Evolutionary conservation across 2,113 vertebrate species (phyloP).

Genomic region (Ptychochromis oligacanthus): DNA sequence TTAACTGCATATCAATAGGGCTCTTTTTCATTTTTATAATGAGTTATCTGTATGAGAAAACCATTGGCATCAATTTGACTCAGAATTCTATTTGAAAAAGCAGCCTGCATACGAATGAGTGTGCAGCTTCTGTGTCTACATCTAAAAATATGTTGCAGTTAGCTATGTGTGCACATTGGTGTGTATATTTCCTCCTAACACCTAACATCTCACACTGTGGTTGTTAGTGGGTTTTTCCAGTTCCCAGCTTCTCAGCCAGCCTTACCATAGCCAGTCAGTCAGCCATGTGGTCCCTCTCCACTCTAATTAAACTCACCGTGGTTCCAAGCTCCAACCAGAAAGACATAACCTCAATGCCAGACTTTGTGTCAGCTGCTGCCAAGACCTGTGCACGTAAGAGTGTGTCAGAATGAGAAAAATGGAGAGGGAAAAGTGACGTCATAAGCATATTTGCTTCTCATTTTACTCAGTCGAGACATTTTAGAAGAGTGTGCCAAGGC

Average conservation of each 20-base stretch:
- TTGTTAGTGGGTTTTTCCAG: conserved; percentile 34
- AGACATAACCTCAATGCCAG: conserved; percentile 58
- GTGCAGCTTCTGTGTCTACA: conserved; percentile 35
- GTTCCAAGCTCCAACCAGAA: conserved; percentile 61
- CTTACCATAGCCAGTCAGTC: conserved; percentile 47
- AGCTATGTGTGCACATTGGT: background rate
- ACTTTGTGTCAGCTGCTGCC: conserved; percentile 57
- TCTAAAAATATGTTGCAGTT: conserved; percentile 41
- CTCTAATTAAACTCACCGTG: conserved; percentile 73
- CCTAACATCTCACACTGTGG: conserved; percentile 2
- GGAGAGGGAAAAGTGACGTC: conserved; percentile 24
- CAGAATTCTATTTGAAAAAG: conserved; percentile 17
- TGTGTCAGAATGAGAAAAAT: conserved; percentile 32
- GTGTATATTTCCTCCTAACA: background rate
- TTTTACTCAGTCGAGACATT: conserved; percentile 60
- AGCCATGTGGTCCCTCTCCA: conserved; percentile 64
- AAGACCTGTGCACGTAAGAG: conserved; percentile 28
- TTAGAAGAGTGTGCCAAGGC: conserved; percentile 47
- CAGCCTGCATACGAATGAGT: conserved; percentile 57
- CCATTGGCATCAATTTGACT: conserved; percentile 20
- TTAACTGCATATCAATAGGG: conserved; percentile 22
- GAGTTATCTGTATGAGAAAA: conserved; percentile 35
- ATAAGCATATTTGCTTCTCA: conserved; percentile 59
- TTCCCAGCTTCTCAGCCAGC: conserved; percentile 35
- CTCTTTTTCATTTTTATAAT: conserved; percentile 32